Conservation (phyloP, 2,113 vertebrate genomes). For the Ploceus nigricollis region DNA sequence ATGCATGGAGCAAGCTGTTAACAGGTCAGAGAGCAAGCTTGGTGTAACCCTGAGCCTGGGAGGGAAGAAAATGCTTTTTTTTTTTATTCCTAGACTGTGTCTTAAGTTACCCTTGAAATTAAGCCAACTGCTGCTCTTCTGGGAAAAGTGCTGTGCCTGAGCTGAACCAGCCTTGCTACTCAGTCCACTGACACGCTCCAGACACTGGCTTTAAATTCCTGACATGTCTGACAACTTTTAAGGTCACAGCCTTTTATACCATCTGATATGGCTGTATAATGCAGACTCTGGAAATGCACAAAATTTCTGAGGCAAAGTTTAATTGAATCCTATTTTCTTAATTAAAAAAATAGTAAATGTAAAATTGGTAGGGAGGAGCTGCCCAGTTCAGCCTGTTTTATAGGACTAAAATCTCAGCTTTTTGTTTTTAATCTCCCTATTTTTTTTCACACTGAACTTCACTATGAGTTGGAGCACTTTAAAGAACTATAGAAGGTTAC, state of each 20-base stretch:
- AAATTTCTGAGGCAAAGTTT: background rate
- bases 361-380: background rate
- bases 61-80: background rate
- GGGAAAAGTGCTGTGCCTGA: background rate
- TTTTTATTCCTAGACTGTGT: background rate
- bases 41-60: background rate
- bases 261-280: background rate
- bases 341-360: background rate
- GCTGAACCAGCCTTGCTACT: background rate
- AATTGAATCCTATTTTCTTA: background rate
- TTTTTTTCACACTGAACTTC: background rate
- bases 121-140: background rate
- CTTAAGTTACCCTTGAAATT: slow-evolving; percentile 3
- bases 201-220: slow-evolving; percentile 5
- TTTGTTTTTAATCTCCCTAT: background rate
- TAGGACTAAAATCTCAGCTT: background rate
- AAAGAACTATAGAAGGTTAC: background rate
- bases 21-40: background rate
- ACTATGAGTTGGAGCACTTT: background rate
- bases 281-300: background rate
- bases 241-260: background rate
- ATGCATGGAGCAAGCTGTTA: background rate
- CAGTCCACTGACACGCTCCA: background rate
- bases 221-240: background rate
- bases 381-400: background rate